Base-by-base conservation (phyloP, 1,140 invertebrate species). In the Drosophila lacertosa region DNA sequence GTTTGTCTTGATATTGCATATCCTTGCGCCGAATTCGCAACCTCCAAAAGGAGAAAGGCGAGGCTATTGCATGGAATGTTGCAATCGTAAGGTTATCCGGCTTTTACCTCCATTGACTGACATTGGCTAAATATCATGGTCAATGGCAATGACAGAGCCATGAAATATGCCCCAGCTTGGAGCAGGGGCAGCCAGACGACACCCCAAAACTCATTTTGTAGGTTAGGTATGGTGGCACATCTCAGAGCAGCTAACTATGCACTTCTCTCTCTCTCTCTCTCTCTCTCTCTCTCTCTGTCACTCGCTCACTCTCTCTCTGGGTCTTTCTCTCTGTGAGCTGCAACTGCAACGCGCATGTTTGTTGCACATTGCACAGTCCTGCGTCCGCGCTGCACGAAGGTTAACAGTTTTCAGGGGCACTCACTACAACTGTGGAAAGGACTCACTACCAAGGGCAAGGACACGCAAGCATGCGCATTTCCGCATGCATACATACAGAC, bases 391-490 rank as follows among this genome's bases (percentile, higher is more conserved):
- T 83, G 75, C 78, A 89, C 83, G 84, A 89, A 89, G 83, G 83
- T 89, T 89, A 89, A 84, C 64, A 65, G 63, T 77, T 83, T 89
- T 83, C 84, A 89, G 78, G 84, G 84, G 79, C 84, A 89, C 67
- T 57, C 47, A 64, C 48, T 54, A 65, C 35, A 55, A 58, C 64
- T 62, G 24, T 42, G 13, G 13, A 57, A 42, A 57, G 54, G 51
- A 54, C 50, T 69, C 58, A 39, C 63, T 67, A 82, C 84, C 84
- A 89, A 89, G 84, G 84, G 84, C 84, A 89, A 89, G 84, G 84
- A 89, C 84, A 89, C 84, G 69, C 77, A 89, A 74, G 84, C 84
- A 89, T 89, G 84, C 84, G 84, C 84, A 89, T 89, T 89, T 89
- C 82, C 82, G 82, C 75, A 71, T 86, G 29, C 67, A 71, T 44